A percentile compares a stretch with the other conserved stretches of the same genome.
phyloP scores from a whole-genome alignment of 2,113 vertebrate genomes.

The Ammodytes marinus region DNA sequence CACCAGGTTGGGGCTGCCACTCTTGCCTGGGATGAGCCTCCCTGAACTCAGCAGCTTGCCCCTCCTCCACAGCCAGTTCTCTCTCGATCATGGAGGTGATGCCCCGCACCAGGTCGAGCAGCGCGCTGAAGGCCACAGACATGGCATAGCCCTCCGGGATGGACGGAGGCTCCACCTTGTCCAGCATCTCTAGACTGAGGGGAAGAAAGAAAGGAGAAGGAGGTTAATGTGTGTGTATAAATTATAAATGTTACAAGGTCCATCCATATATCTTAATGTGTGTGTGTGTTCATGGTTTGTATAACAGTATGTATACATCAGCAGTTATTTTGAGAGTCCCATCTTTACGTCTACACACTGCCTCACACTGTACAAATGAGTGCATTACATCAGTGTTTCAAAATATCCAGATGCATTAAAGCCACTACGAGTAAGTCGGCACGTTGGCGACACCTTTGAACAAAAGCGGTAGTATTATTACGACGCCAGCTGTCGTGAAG shows the following conservation, averaged over 20 bases:
- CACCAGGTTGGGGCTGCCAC: slow-evolving; percentile 88
- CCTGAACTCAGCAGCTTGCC: slow-evolving; percentile 74
- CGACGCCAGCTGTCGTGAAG: too few relatives aligned
- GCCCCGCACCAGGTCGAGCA: slow-evolving; percentile 96
- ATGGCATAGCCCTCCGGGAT: slow-evolving; percentile 99
- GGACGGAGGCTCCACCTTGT: slow-evolving; percentile 97
- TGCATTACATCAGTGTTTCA: not conserved
- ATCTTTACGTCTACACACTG: not conserved
- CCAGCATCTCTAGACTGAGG: slow-evolving; percentile 96
- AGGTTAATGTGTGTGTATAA: not conserved
- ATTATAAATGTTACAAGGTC: not conserved
- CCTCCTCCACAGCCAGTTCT: slow-evolving; percentile 88
- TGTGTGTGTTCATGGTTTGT: not conserved
- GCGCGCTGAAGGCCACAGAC: slow-evolving; percentile 98
- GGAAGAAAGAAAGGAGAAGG: slow-evolving; percentile 3
- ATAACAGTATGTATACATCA: not conserved
- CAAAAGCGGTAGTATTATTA: too few relatives aligned
- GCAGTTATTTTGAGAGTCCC: not conserved
- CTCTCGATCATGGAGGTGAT: slow-evolving; percentile 98
- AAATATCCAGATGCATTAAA: not conserved
- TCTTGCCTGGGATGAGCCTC: slow-evolving; percentile 78
- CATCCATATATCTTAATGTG: not conserved
- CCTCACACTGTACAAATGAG: not conserved
- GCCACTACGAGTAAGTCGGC: too few relatives aligned
- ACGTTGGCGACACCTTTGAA: too few relatives aligned